These are phyloP conservation scores for Botia kubotai DNA, from an alignment of 2,797 vertebrate genomes.

Conservation along the genomic window DNA sequence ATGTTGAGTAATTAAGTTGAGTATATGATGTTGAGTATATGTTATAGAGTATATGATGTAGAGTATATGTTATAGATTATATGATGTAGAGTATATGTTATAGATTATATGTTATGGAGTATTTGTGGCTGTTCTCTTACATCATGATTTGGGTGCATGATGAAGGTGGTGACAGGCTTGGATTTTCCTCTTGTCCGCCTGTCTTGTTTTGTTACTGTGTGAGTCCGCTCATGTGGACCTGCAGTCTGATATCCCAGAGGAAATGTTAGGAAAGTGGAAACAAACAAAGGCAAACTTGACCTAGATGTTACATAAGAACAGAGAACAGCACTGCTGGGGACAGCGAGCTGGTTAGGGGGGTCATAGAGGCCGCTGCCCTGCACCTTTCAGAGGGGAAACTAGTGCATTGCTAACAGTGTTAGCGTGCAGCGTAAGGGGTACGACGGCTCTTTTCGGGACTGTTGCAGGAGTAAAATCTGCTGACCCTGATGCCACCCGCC, in stretches of 20 bases:
- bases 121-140: too few relatives aligned
- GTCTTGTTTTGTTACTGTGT: slow-evolving; percentile 31
- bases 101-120: too few relatives aligned
- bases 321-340: slow-evolving; percentile 44
- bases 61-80: too few relatives aligned
- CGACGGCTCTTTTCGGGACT: slow-evolving; percentile 45
- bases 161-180: slow-evolving; percentile 12
- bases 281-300: slow-evolving; percentile 58
- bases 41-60: too few relatives aligned
- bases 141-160: too few relatives aligned
- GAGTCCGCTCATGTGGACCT: slow-evolving; percentile 48
- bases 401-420: slow-evolving; percentile 18
- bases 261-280: slow-evolving; percentile 57
- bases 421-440: slow-evolving; percentile 3
- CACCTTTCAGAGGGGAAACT: slow-evolving; percentile 17
- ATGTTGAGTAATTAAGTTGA: too few relatives aligned
- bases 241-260: slow-evolving; percentile 57
- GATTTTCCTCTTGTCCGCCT: slow-evolving; percentile 25
- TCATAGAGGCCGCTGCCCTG: slow-evolving; percentile 46
- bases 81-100: too few relatives aligned
- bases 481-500: slow-evolving; percentile 52
- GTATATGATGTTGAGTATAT: too few relatives aligned
- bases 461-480: slow-evolving; percentile 51
- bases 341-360: slow-evolving; percentile 55
- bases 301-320: slow-evolving; percentile 58